Evolutionary conservation across 2,797 vertebrate species (phyloP), one percentile per base, ranked within the genome.

Genomic region (Rhynchonycteris naso): DNA sequence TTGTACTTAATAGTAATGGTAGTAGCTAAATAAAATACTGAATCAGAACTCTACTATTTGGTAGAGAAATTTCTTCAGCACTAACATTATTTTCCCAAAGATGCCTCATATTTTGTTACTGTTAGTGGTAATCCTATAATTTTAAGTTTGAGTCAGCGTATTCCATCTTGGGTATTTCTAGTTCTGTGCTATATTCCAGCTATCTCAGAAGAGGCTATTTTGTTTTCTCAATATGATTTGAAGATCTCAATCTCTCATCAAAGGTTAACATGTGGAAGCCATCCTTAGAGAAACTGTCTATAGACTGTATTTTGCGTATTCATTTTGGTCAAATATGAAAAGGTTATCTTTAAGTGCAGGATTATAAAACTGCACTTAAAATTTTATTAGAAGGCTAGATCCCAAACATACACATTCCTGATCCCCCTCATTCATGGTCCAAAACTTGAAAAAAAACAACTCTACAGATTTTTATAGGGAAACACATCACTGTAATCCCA

Each of bases 51-150:
- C 10, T 56, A 76, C 50, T 68, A 8, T 38, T 90, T 59, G 12
- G 68, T 26, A 79, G 47, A 72, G 16, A 78, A 69, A 38, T 59
- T 71, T 85, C 47, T 88, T 87, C 38, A 86, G 24, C 38, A 71
- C 28, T 61, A 30, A 79, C 38, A 78, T 83, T 79, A 22, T 87
- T 91, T 80, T 93, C 78, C 58, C 58, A 90, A 85, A 88, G 84
- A 11, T 78, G 18, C n/a, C 26, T 75, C 26, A 11, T 38, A 58
- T 85, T 78, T 92, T 82, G 65, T 81, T 95, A 79, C 7, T 69
- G 35, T 69, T 91, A 63, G 33, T 88, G 52, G 11, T 66, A 18
- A 52, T 38, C 65, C 63, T 79, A 6, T 63, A 75, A 33, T 80
- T 89, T 88, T 54, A n/a, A 81, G 38, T 72, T 91, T 88, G 28